Conservation (phyloP, 2,888 invertebrate genomes). For the Atethmia centrago region DNA sequence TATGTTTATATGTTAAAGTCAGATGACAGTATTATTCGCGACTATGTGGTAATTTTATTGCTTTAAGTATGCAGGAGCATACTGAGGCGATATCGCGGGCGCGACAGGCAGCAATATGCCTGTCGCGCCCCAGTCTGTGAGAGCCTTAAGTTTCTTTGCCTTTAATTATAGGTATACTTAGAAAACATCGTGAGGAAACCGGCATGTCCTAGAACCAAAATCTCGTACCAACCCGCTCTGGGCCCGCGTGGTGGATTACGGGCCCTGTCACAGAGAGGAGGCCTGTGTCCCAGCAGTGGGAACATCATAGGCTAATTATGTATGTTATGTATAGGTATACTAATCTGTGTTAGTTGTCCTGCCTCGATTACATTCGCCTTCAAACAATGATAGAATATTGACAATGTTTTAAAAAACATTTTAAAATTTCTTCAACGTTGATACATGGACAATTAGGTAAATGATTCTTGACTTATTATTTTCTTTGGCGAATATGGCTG, state of each 20-base stretch:
- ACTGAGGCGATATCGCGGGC: too few relatives aligned
- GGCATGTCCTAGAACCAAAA: too few relatives aligned
- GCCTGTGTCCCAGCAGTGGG: too few relatives aligned
- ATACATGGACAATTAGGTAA: background rate
- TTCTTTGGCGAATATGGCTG: background rate
- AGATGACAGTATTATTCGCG: conserved; percentile 39
- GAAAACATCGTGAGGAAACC: too few relatives aligned
- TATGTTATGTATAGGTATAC: conserved; percentile 22
- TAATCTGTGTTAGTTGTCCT: conserved; percentile 10
- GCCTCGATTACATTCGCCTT: conserved; percentile 20
- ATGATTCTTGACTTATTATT: background rate
- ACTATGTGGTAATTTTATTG: conserved; percentile 40
- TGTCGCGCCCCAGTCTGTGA: too few relatives aligned
- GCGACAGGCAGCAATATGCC: too few relatives aligned
- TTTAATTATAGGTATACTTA: conserved; percentile 24
- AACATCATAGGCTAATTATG: too few relatives aligned
- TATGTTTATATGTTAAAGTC: conserved; percentile 19
- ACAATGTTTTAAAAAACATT: background rate
- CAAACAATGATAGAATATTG: conserved; percentile 8
- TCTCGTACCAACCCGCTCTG: too few relatives aligned
- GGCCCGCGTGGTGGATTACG: too few relatives aligned
- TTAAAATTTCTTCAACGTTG: background rate
- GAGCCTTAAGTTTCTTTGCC: too few relatives aligned
- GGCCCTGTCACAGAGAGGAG: too few relatives aligned
- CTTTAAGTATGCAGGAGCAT: too few relatives aligned